Evolutionary conservation across 1,140 invertebrate genomes (phyloP), one percentile per base, ranked within the genome.

Genomic region (Pygmarrhopalites habei): DNA sequence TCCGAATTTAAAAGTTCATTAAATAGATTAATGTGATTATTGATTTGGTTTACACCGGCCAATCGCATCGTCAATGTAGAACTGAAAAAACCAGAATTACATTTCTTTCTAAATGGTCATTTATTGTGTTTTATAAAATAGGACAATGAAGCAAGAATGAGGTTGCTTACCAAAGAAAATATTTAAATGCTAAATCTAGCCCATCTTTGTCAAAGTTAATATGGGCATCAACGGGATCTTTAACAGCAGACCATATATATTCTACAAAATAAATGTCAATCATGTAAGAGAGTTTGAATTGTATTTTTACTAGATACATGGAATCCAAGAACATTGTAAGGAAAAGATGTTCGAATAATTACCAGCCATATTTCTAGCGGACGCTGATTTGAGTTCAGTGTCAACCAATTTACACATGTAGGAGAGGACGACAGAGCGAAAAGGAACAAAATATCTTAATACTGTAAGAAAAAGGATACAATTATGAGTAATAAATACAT

Each of bases 341-440:
- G n/a, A n/a, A n/a, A n/a, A n/a, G n/a, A n/a, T n/a, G n/a, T n/a
- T n/a, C n/a, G n/a, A n/a, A 35, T 35, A 60, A 58, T 77, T 75
- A 86, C 85, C 88, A 66, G 90, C 91, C 88, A 95, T 94, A 66
- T 89, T 89, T 32, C 87, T 89, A 86, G 86, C 55, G 87, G 83
- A 65, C 89, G 82, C 56, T 46, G 65, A 65, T 39, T 70, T 67
- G 41, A 95, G 79, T 76, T 95, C 92, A 74, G 92, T 90, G 75
- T 96, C 92, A 29, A 86, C 87, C 57, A 95, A 81, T 73, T 86
- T 88, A 76, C 92, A 95, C 89, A 96, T 92, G 72, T 94, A 96
- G 62, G 88, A 84, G 69, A 95, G 81, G 63, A 94, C 88, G 71
- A 86, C 85, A 64, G 87, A 86, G 53, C 91, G 82, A 43, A 95